Base-by-base conservation (phyloP, 2,797 vertebrate species). In the Lemur catta region DNA sequence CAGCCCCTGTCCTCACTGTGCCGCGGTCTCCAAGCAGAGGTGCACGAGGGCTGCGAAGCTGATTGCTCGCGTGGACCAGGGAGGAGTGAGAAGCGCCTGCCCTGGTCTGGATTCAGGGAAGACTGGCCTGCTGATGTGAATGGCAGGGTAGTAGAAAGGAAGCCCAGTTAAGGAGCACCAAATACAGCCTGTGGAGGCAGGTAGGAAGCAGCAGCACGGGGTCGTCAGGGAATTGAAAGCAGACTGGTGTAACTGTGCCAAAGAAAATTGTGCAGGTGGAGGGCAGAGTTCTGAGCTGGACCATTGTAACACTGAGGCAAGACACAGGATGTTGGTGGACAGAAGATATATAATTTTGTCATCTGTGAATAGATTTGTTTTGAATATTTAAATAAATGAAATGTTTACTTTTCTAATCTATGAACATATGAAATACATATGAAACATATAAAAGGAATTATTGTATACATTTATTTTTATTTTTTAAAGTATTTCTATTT, bases 311-410 rank as follows among this genome's bases (percentile, higher is more conserved):
- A 8, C 17, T 12, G 65, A 22, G 33, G 3, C 1, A 48, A 7
- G 52, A 8, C 0, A 6, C 0, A n/a, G n/a, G 46, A 7, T 38
- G 0, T 2, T 2, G 61, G 2, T 14, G 24, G 7, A 22, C 6
- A 61, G 52, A 46, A 11, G 0, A 17, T 30, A 38, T 17, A 1
- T 26, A 30, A 2, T 30, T 24, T 4, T 33, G 10, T 35, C 69
- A 26, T 33, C 61, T 26, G 3, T 28, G 20, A 3, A 20, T 55
- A 81, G 8, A 63, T n/a, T 46, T 52, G 20, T 38, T 28, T 12
- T 55, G 11, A 75, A 4, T 1, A 52, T 76, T 26, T 82, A 50
- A 41, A 18, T 41, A 57, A 4, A 26, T 30, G 5, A 41, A 48
- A 48, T 0, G 24, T 63, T 61, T 43, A 69, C 11, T 41, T 72